These are phyloP conservation scores for Actinia equina DNA, from an alignment of 64 coral and sea anemone genomes.

Conservation along the genomic window DNA sequence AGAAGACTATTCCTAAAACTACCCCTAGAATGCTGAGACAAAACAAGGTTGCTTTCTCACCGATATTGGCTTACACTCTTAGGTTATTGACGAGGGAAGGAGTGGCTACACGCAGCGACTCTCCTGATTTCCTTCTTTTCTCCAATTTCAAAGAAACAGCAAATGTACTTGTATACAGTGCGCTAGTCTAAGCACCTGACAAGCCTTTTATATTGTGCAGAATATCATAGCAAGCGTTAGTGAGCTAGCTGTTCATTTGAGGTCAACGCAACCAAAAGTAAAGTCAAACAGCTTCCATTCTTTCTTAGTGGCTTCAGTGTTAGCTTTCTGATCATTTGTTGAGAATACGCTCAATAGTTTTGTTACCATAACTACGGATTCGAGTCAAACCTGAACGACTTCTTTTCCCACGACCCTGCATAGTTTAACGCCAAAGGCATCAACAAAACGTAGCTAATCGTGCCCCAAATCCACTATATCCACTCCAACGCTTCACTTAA, in stretches of 20 bases:
- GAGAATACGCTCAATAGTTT: not conserved
- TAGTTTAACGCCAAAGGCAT: slow-evolving; percentile 1
- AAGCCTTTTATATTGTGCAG: not conserved
- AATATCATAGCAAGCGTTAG: not conserved
- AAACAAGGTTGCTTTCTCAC: slow-evolving; percentile 4
- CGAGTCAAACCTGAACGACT: not conserved
- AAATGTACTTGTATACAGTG: not conserved
- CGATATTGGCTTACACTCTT: slow-evolving; percentile 15
- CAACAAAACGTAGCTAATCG: not conserved
- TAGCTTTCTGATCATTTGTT: slow-evolving; percentile 3
- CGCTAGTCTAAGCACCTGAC: not conserved
- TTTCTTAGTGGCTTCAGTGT: not conserved
- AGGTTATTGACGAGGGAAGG: slow-evolving; percentile 1
- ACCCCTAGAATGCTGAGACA: not conserved
- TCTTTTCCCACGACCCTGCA: slow-evolving; percentile 1
- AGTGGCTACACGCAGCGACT: not conserved
- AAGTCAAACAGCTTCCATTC: not conserved
- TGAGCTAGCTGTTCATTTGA: not conserved
- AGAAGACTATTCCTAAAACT: not conserved
- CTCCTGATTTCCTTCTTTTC: not conserved
- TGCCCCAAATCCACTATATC: not conserved
- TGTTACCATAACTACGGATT: not conserved
- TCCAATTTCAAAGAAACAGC: slow-evolving; percentile 6
- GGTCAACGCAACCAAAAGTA: not conserved
- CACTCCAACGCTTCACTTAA: not conserved